These are phyloP conservation scores for Nesogale talazaci DNA, from an alignment of 2,113 vertebrate species.

Conservation along the genomic window DNA sequence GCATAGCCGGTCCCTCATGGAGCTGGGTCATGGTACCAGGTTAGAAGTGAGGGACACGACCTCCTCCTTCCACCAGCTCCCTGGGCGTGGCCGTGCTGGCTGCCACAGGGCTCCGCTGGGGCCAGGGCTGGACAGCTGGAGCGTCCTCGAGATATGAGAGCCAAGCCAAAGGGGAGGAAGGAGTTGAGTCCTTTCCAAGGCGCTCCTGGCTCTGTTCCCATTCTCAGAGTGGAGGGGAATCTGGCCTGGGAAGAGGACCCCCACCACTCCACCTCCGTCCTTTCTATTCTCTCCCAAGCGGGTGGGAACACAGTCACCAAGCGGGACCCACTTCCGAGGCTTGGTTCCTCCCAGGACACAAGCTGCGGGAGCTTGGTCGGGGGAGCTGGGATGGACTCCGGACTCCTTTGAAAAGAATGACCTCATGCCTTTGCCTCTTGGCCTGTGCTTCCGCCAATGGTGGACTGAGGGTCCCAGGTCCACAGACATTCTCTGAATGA, in stretches of 20 bases:
- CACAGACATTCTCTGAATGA: not conserved
- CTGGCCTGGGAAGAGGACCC: conserved; percentile 22
- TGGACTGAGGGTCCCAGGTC: not conserved
- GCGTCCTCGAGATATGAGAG: not conserved
- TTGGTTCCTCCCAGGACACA: not conserved
- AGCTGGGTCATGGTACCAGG: not conserved
- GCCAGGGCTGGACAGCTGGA: not conserved
- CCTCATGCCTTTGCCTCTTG: not conserved
- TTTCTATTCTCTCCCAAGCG: too few species aligned
- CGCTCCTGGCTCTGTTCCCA: not conserved
- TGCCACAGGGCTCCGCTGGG: not conserved
- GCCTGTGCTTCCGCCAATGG: not conserved
- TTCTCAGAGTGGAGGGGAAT: not conserved
- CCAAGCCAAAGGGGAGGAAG: not conserved
- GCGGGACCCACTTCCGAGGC: not conserved
- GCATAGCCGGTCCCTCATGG: not conserved
- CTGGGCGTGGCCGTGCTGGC: not conserved
- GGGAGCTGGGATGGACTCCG: not conserved
- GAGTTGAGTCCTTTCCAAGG: not conserved
- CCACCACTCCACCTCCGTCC: too few species aligned
- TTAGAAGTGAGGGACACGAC: not conserved
- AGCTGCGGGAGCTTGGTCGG: not conserved
- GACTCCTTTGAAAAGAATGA: not conserved
- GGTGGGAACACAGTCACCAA: not conserved
- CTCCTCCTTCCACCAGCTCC: not conserved